phyloP scores from a whole-genome alignment of 1,140 invertebrate species.

The Drosophila tropicalis region DNA sequence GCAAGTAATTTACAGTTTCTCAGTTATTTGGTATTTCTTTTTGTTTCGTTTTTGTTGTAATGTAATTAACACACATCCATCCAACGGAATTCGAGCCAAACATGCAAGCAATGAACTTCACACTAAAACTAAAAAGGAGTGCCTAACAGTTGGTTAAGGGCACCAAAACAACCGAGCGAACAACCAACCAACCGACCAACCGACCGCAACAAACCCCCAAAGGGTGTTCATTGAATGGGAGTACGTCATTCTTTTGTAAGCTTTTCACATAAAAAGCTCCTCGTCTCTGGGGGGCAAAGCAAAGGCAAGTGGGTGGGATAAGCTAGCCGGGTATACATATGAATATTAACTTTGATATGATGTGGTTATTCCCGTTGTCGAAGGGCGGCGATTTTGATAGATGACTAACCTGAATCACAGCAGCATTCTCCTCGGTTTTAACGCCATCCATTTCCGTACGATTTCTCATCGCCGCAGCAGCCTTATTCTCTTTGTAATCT shows the following conservation, averaged over 20 bases:
- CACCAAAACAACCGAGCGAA: neutral
- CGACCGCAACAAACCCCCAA: neutral
- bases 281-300: too few species aligned
- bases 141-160: conserved; percentile 57
- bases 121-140: conserved; percentile 67
- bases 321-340: neutral
- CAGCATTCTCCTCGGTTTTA: conserved; percentile 89
- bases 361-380: neutral
- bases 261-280: conserved; percentile 1
- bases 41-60: conserved; percentile 23
- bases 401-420: conserved; percentile 87
- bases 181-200: too few species aligned
- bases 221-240: conserved; percentile 16
- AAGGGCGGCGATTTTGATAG: too few species aligned
- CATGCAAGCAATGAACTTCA: conserved; percentile 69
- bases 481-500: conserved; percentile 90
- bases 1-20: conserved; percentile 36
- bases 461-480: conserved; percentile 86
- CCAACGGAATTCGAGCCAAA: conserved; percentile 60
- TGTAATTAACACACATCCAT: conserved; percentile 59
- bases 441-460: conserved; percentile 90
- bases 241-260: conserved; percentile 22
- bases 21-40: neutral
- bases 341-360: conserved; percentile 42
- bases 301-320: neutral